A percentile compares a stretch with the other conserved stretches of the same genome.
Evolutionary conservation across 2,888 invertebrate genomes (phyloP).

Genomic region (Drosophila limbata): DNA sequence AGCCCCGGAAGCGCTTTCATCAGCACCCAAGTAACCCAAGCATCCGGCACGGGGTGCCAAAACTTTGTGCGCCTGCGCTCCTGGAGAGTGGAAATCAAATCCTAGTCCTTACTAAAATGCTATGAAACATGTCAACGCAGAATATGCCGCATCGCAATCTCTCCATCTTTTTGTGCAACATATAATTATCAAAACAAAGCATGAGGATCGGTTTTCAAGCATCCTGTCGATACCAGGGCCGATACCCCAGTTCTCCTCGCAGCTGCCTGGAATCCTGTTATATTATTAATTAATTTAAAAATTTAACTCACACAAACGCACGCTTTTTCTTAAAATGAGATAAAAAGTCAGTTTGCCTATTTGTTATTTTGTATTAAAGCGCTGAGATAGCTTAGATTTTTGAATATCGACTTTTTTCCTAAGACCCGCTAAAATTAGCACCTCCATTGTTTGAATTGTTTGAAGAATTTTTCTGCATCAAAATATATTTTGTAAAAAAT

Average conservation of each 20-base stretch:
- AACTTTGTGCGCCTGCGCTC: slow-evolving; percentile 63
- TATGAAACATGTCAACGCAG: slow-evolving; percentile 19
- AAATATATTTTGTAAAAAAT: no score
- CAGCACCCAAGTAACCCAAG: slow-evolving; percentile 65
- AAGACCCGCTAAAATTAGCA: no score
- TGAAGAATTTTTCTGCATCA: no score
- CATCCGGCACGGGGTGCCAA: slow-evolving; percentile 62
- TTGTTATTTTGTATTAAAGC: no score
- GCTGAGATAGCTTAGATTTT: no score
- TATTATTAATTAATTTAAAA: slow-evolving; percentile 11
- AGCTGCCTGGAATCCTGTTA: slow-evolving; percentile 35
- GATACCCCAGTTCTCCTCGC: slow-evolving; percentile 18
- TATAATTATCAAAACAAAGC: slow-evolving; percentile 70
- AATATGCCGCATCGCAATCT: slow-evolving; percentile 39
- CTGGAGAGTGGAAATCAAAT: slow-evolving; percentile 66
- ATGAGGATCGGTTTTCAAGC: slow-evolving; percentile 76
- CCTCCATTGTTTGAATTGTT: no score
- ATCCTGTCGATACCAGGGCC: slow-evolving; percentile 54
- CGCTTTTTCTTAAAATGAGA: no score
- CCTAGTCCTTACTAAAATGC: slow-evolving; percentile 32
- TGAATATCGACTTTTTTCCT: no score
- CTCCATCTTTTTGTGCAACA: slow-evolving; percentile 44
- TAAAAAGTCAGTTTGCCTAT: no score
- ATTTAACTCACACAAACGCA: background rate
- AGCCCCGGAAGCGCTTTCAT: slow-evolving; percentile 80